Conservation (phyloP, 1,140 invertebrate species). For the Saccostrea echinata region DNA sequence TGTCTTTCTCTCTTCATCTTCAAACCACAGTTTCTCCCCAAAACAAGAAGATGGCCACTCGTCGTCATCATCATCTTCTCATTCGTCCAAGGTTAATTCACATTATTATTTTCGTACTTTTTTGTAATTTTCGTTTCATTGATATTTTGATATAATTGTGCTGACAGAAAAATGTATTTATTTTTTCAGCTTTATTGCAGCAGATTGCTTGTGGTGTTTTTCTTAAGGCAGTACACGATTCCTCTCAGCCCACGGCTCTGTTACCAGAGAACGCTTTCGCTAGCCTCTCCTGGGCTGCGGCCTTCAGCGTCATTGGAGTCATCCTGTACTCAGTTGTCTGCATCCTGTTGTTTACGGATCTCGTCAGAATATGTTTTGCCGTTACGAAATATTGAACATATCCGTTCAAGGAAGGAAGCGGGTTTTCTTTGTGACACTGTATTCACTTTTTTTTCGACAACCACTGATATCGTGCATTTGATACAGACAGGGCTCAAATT, state of each 20-base stretch:
- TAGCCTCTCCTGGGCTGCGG: neutral
- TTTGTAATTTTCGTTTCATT: neutral
- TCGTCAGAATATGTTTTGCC: slow-evolving; percentile 13
- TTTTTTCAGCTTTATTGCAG: neutral
- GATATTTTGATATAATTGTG: neutral
- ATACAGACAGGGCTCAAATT: too few species aligned
- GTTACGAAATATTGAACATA: neutral
- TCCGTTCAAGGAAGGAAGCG: neutral
- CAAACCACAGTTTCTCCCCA: slow-evolving; percentile 6
- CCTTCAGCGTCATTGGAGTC: neutral
- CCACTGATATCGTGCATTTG: too few species aligned
- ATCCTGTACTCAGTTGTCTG: slow-evolving; percentile 18
- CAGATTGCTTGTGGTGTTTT: neutral
- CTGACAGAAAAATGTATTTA: neutral
- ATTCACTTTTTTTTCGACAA: too few species aligned
- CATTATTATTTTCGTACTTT: neutral
- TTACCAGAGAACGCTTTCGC: slow-evolving; percentile 7
- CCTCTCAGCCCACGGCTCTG: neutral
- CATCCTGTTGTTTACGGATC: slow-evolving; percentile 8
- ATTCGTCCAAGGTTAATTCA: neutral
- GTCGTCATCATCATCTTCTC: neutral
- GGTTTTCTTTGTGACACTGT: too few species aligned
- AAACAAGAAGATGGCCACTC: slow-evolving; percentile 23
- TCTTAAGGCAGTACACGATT: neutral
- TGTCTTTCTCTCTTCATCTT: slow-evolving; percentile 11